Conservation (phyloP, 2,888 invertebrate genomes). For the Gibbula magus region DNA sequence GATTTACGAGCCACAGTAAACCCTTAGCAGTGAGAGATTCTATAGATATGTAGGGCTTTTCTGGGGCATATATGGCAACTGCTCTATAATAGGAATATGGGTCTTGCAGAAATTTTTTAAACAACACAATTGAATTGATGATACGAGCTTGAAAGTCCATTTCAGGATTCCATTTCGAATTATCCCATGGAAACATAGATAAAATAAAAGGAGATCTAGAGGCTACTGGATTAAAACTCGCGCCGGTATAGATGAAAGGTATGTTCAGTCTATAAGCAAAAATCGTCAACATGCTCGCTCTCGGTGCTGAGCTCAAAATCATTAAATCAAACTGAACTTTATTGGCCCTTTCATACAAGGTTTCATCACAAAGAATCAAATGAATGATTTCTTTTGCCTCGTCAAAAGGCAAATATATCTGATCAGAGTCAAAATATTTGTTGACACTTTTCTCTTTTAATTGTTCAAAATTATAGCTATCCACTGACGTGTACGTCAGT, state of each 20-base stretch:
- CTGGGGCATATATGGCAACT: slow-evolving; percentile 40
- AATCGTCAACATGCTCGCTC: slow-evolving; percentile 18
- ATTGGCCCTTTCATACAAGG: background rate
- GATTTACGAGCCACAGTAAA: slow-evolving; percentile 41
- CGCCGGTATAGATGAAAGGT: slow-evolving; percentile 30
- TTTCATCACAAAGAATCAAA: background rate
- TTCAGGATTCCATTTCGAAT: background rate
- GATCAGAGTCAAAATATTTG: background rate
- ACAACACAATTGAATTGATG: background rate
- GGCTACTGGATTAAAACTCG: background rate
- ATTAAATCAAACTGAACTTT: slow-evolving; percentile 35
- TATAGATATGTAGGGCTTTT: slow-evolving; percentile 34
- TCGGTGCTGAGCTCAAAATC: slow-evolving; percentile 28
- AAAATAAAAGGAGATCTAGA: background rate
- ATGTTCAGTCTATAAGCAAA: slow-evolving; percentile 34
- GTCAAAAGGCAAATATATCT: background rate
- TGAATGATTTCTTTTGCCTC: background rate
- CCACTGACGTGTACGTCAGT: too few species aligned
- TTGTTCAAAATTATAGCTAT: too few species aligned
- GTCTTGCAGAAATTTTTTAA: slow-evolving; percentile 24
- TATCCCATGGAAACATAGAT: background rate
- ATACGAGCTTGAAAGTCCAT: slow-evolving; percentile 27
- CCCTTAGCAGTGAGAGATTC: slow-evolving; percentile 33
- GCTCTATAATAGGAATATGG: slow-evolving; percentile 32
- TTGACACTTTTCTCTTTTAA: background rate